phyloP scores from a whole-genome alignment of 2,797 vertebrate genomes.

The Pangasius larnaudii region DNA sequence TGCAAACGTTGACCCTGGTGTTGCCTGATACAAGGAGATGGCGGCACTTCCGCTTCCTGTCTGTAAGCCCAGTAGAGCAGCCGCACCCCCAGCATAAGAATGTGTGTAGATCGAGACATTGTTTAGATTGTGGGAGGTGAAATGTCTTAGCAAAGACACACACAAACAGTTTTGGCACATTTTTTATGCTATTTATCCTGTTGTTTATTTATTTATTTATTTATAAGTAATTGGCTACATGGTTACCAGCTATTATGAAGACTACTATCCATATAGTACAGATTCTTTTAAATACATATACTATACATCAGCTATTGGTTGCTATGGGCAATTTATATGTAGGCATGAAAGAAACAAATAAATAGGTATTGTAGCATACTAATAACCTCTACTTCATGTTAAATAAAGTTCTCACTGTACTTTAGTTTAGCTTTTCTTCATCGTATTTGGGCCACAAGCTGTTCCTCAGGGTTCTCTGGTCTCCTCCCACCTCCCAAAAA shows the following conservation, averaged over 20 bases:
- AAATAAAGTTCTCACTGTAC: neutral
- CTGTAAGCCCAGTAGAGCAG: slow-evolving; percentile 57
- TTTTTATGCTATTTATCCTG: neutral
- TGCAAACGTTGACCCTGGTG: slow-evolving; percentile 75
- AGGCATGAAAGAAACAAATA: neutral
- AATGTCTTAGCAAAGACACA: neutral
- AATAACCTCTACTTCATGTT: neutral
- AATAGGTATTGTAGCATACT: neutral
- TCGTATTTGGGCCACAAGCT: neutral
- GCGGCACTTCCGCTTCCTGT: slow-evolving; percentile 85
- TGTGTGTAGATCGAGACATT: neutral
- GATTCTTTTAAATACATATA: neutral
- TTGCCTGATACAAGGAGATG: slow-evolving; percentile 81
- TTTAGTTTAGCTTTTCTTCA: neutral
- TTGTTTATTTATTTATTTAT: neutral
- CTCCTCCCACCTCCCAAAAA: neutral
- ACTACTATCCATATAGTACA: neutral
- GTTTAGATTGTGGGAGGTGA: neutral
- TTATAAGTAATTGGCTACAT: neutral
- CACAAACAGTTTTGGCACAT: neutral
- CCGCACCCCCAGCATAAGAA: slow-evolving; percentile 68
- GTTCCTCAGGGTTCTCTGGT: neutral
- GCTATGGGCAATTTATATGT: neutral
- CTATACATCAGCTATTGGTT: neutral
- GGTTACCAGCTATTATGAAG: neutral